A percentile compares a stretch with the other conserved stretches of the same genome.
Evolutionary conservation across 2,797 vertebrate genomes (phyloP).

Genomic region (Liparis tanakae): DNA sequence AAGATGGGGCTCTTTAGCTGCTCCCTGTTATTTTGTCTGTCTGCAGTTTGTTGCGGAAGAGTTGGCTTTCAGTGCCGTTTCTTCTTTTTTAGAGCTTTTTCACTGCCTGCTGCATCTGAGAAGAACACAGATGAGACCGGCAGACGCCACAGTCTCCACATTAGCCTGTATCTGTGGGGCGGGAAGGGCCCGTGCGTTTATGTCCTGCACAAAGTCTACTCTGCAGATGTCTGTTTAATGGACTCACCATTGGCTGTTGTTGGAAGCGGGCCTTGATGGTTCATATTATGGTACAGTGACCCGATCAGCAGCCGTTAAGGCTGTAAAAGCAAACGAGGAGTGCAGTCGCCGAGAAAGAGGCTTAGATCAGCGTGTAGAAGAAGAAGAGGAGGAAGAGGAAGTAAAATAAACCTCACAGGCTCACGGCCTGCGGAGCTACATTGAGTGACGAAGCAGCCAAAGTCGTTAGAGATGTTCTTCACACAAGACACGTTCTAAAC

Average conservation of each 20-base stretch:
- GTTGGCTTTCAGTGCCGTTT: background rate
- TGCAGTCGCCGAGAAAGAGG: constrained; percentile 15
- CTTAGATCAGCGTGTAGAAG: background rate
- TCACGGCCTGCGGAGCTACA: background rate
- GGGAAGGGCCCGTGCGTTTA: background rate
- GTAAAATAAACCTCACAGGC: background rate
- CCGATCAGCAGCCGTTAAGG: constrained; percentile 23
- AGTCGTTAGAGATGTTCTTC: constrained; percentile 4
- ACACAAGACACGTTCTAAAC: background rate
- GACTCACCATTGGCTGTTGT: constrained; percentile 9
- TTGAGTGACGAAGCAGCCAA: constrained; percentile 5
- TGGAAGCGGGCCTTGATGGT: background rate
- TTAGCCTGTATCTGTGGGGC: background rate
- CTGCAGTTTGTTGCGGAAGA: background rate
- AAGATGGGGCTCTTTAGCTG: background rate
- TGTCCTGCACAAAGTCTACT: background rate
- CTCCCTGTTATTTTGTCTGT: background rate
- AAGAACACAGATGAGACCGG: constrained; percentile 7
- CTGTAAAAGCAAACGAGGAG: constrained; percentile 30
- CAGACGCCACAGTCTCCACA: background rate
- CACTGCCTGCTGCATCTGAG: background rate
- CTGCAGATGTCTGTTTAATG: constrained; percentile 28
- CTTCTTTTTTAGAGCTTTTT: background rate
- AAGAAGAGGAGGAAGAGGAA: background rate
- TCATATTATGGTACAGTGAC: constrained; percentile 7